Percentiles rank a stretch among this genome's conserved stretches.
These are phyloP conservation scores for Halocynthia aurantium DNA, from an alignment of 23 tunicate genomes.

Conservation along the genomic window DNA sequence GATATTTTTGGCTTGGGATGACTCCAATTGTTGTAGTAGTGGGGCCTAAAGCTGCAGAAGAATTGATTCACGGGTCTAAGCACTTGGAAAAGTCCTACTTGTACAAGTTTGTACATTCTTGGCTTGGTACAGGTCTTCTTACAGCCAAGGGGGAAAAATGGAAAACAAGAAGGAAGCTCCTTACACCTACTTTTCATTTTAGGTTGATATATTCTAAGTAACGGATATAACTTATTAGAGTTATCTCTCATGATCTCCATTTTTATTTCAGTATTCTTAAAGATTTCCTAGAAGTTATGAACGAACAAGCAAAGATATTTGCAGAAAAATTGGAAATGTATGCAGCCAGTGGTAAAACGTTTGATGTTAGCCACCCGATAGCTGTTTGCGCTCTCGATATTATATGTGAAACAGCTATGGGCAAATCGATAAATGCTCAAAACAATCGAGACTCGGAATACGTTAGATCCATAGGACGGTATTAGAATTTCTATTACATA, in stretches of 20 bases:
- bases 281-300: slow-evolving; percentile 29
- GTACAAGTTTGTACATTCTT: slow-evolving; percentile 62
- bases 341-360: slow-evolving; percentile 5
- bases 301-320: slow-evolving; percentile 26
- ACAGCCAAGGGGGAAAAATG: slow-evolving; percentile 85
- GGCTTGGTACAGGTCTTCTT: slow-evolving; percentile 89
- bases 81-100: slow-evolving; percentile 65
- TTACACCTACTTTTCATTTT: slow-evolving; percentile 96
- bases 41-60: slow-evolving; percentile 77
- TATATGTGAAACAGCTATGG: slow-evolving; percentile 97
- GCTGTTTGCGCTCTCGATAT: slow-evolving; percentile 76
- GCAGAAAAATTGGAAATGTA: slow-evolving; percentile 9
- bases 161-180: slow-evolving; percentile 71
- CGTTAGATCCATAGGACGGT: slow-evolving; percentile 72
- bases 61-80: slow-evolving; percentile 57
- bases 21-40: slow-evolving; percentile 32
- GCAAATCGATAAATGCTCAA: slow-evolving; percentile 72
- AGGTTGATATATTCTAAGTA: too few species aligned
- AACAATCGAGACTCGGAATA: slow-evolving; percentile 57
- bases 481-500: too few species aligned
- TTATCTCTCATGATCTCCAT: too few species aligned
- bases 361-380: slow-evolving; percentile 55
- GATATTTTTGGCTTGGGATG: slow-evolving; percentile 60
- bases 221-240: too few species aligned
- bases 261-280: slow-evolving; percentile 15